Evolutionary conservation across 37 sponge, comb jelly and placozoan genomes (phyloP), one percentile per base, ranked within the genome.

Genomic region (Diacarnus erythraeanus): DNA sequence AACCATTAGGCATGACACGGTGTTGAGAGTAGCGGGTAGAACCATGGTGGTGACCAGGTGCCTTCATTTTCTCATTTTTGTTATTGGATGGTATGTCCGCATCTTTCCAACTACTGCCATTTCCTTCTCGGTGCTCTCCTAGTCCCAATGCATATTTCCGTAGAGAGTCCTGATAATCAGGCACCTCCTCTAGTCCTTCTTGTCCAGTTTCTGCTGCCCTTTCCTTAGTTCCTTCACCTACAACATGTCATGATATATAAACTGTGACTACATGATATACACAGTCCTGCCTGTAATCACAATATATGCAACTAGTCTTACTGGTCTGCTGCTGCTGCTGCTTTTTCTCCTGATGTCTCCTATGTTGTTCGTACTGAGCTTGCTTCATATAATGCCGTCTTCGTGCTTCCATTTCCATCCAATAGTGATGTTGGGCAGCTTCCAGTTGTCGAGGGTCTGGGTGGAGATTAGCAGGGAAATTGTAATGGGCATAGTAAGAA

Each of bases 121-220:
- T 30, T 51, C 15, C 47, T 9, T 81, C 74, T 26, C 40, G 58
- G 17, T 61, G 27, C 27, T 61, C 38, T 37, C 66, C 75, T 31
- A 79, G 42, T 17, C 66, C 75, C 69, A 79, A 40, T 21, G 80
- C 80, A 31, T 68, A 56, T 47, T 51, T 79, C 20, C 54, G 34
- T 1, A 86, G 54, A 18, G 86, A 79, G 42, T 80, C 87, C 1
- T 75, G 76, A 44, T 74, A 80, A 40, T 80, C 81, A 5, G 81
- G 81, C 27, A 75, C 80, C 40, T 87, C 87, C 36, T 80, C 87
- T 12, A 57, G 66, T 10, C 66, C 66, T 65, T 42, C 59, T 23
- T 54, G 57, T 42, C 76, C 76, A 27, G 72, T 47, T 23, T 47
- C 72, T 27, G 47, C 42, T 6, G 47, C 41, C 26, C 72, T 47